phyloP scores from a whole-genome alignment of 2,797 vertebrate species.

The Tinamus major region DNA sequence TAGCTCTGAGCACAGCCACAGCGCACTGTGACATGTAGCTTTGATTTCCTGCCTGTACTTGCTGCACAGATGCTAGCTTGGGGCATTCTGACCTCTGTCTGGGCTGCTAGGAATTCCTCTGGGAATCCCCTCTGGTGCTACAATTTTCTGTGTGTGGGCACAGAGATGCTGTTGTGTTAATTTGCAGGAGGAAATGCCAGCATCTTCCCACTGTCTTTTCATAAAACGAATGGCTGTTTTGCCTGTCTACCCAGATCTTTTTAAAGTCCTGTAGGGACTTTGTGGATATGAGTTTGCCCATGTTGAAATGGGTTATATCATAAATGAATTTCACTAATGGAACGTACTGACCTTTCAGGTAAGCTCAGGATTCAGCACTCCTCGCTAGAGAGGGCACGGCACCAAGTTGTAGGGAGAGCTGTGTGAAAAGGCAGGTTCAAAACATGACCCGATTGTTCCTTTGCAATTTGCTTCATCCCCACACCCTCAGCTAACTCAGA shows the following conservation, averaged over 20 bases:
- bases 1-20: slow-evolving; percentile 7
- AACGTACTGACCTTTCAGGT: slow-evolving; percentile 15
- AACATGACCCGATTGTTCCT: slow-evolving; percentile 50
- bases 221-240: not conserved
- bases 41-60: not conserved
- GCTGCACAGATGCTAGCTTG: slow-evolving; percentile 10
- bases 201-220: slow-evolving; percentile 39
- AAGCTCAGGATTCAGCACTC: not conserved
- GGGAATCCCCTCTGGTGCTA: slow-evolving; percentile 39
- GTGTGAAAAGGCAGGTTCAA: not conserved
- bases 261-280: not conserved
- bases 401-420: not conserved
- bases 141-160: not conserved
- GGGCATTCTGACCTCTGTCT: slow-evolving; percentile 36
- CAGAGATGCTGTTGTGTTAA: slow-evolving; percentile 53
- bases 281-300: slow-evolving; percentile 7
- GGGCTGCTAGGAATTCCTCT: slow-evolving; percentile 58
- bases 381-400: not conserved
- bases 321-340: not conserved
- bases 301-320: not conserved
- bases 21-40: not conserved
- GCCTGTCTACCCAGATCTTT: not conserved
- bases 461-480: slow-evolving; percentile 31
- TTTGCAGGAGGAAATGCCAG: slow-evolving; percentile 39
- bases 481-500: slow-evolving; percentile 40